These are phyloP conservation scores for Manacus vitellinus DNA, from an alignment of 2,113 vertebrate species.

Conservation along the genomic window DNA sequence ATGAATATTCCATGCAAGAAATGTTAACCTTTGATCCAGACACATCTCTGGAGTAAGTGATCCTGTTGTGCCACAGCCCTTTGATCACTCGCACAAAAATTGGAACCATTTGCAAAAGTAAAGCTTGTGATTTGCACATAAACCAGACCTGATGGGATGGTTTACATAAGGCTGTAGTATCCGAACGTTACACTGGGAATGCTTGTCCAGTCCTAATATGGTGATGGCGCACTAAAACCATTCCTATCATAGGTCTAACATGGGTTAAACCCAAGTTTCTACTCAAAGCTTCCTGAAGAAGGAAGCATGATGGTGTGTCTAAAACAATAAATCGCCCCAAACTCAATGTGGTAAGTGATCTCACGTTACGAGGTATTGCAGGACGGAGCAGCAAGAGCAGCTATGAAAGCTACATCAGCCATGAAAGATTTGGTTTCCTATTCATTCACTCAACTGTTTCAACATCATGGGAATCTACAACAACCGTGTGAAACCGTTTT, in stretches of 20 bases:
- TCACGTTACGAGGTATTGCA: neutral
- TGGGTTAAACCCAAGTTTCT: neutral
- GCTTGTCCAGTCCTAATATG: neutral
- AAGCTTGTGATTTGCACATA: constrained; percentile 38
- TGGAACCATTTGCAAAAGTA: constrained; percentile 67
- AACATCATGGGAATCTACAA: constrained; percentile 50
- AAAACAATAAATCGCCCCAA: neutral
- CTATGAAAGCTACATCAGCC: neutral
- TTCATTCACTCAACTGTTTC: neutral
- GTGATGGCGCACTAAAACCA: neutral
- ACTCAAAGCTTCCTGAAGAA: neutral
- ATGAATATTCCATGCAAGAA: constrained; percentile 59
- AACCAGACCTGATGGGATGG: constrained; percentile 38
- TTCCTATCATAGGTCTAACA: neutral
- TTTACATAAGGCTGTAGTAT: neutral
- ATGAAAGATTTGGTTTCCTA: constrained; percentile 32
- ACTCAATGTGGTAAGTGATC: neutral
- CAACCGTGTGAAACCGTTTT: constrained; percentile 55
- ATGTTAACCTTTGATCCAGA: constrained; percentile 66
- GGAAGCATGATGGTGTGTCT: neutral
- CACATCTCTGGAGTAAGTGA: constrained; percentile 49
- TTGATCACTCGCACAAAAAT: constrained; percentile 65
- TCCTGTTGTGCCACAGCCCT: constrained; percentile 33
- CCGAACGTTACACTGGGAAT: neutral
- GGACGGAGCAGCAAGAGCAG: neutral